Percentiles rank a stretch among this genome's conserved stretches.
These are phyloP conservation scores for Scarus forsteni DNA, from an alignment of 2,797 vertebrate species.

Conservation along the genomic window DNA sequence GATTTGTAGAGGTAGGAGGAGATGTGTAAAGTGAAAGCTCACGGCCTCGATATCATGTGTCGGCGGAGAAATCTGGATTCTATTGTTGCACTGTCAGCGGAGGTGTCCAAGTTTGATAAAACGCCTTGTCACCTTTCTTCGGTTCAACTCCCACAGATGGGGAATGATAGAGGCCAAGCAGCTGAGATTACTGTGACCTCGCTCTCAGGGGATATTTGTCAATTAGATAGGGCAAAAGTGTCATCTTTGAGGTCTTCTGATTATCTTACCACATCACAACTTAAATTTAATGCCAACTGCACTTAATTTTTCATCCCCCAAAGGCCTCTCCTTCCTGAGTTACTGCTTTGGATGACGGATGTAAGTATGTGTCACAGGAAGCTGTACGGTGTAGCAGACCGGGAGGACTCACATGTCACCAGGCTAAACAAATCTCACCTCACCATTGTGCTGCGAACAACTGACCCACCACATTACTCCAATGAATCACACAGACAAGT, in stretches of 20 bases:
- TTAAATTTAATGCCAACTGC: conserved; percentile 20
- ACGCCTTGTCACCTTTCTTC: conserved; percentile 52
- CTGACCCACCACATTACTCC: conserved; percentile 45
- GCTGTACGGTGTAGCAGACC: conserved; percentile 42
- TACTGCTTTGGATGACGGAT: conserved; percentile 36
- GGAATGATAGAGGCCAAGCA: conserved; percentile 31
- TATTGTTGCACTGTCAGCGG: conserved; percentile 71
- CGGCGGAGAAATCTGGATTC: conserved; percentile 59
- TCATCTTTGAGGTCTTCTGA: conserved; percentile 18
- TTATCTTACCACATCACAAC: conserved; percentile 25
- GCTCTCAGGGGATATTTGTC: conserved; percentile 37
- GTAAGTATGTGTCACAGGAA: conserved; percentile 53
- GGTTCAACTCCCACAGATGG: conserved; percentile 47
- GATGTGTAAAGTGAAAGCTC: conserved; percentile 57
- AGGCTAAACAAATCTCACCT: conserved; percentile 54
- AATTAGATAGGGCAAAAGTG: conserved; percentile 22
- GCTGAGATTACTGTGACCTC: conserved; percentile 47
- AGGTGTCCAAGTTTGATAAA: conserved; percentile 69
- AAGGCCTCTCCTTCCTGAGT: conserved; percentile 27
- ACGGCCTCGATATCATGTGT: conserved; percentile 55
- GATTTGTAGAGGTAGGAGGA: conserved; percentile 55
- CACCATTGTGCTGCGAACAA: conserved; percentile 51
- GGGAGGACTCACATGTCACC: conserved; percentile 36
- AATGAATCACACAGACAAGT: conserved; percentile 56
- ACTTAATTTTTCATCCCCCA: conserved; percentile 25